Evolutionary conservation across 2,113 vertebrate genomes (phyloP), one percentile per base, ranked within the genome.

Genomic region (Tupaia chinensis): DNA sequence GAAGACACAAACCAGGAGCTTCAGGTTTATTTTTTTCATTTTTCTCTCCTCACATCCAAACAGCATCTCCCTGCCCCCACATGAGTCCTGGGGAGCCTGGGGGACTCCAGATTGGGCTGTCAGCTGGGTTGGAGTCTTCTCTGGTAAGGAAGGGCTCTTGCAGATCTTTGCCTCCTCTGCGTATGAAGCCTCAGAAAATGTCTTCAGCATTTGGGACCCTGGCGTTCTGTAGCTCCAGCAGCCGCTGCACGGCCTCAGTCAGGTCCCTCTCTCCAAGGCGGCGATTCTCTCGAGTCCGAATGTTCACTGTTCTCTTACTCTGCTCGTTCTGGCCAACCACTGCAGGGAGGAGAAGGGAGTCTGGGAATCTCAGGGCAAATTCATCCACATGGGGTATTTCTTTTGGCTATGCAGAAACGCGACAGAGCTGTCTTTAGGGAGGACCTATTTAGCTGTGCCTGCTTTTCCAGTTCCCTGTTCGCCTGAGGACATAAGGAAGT

Each of bases 281-380:
- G 32, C 95, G 98, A 7, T 98, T 98, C 20, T 98, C 97, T 81
- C 99, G 98, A 23, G 98, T 99, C 32, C 99, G 98, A 23, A 99
- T 89, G 19, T 97, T 99, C 84, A 99, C 99, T 0, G 99, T 98
- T 53, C 97, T 97, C 29, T 87, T 97, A 15, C 95, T 98, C 27
- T 97, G 95, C 97, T 99, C 99, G 92, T 98, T 98, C 92, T 98
- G 98, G 25, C 99, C 99, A 16, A 99, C 98, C 96, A 99, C 99
- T 98, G 95, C 15, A 54, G 80, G 85, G 80, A 79, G 68, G 58
- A 60, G 72, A 90, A 84, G 56, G 66, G 53, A 32, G 66, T 56
- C 9, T 23, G 70, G 17, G 60, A 56, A 65, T 17, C 74, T 85
- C 58, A 29, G 14, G 60, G 8, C 17, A 58, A 79, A 58, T 25